phyloP scores from a whole-genome alignment of 2,888 invertebrate species.

The Ophion ventricosus region DNA sequence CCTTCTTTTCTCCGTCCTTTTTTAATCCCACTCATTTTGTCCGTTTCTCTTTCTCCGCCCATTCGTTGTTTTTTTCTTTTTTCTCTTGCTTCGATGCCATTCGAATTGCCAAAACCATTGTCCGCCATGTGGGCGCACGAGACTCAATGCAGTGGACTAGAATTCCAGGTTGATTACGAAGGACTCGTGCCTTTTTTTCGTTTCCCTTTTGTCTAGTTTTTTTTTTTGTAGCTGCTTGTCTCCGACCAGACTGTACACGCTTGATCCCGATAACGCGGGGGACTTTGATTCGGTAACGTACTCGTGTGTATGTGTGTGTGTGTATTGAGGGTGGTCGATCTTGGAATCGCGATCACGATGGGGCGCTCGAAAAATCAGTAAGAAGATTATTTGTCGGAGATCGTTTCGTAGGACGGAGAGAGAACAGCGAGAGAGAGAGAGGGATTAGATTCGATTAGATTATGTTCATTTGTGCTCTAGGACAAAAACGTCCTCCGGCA shows the following conservation, averaged over 20 bases:
- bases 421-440: too few relatives aligned
- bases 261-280: neutral
- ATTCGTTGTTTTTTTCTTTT: slow-evolving; percentile 37
- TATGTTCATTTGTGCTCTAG: too few relatives aligned
- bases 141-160: slow-evolving; percentile 27
- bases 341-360: neutral
- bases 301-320: neutral
- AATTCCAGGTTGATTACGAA: slow-evolving; percentile 38
- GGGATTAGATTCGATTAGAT: too few relatives aligned
- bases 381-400: slow-evolving; percentile 9
- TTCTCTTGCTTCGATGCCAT: neutral
- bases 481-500: too few relatives aligned
- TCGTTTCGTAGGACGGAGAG: neutral
- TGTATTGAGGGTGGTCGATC: slow-evolving; percentile 2
- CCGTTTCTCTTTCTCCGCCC: slow-evolving; percentile 11
- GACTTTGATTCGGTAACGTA: slow-evolving; percentile 2
- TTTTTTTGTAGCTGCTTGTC: neutral
- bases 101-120: slow-evolving; percentile 41
- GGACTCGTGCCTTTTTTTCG: slow-evolving; percentile 4
- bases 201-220: neutral
- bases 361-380: slow-evolving; percentile 22
- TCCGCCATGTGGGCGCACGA: slow-evolving; percentile 10
- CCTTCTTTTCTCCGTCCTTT: slow-evolving; percentile 32
- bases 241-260: neutral
- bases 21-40: slow-evolving; percentile 21